Evolutionary conservation across 2,888 invertebrate species (phyloP), one percentile per base, ranked within the genome.

Genomic region (Pharmacophagus antenor): DNA sequence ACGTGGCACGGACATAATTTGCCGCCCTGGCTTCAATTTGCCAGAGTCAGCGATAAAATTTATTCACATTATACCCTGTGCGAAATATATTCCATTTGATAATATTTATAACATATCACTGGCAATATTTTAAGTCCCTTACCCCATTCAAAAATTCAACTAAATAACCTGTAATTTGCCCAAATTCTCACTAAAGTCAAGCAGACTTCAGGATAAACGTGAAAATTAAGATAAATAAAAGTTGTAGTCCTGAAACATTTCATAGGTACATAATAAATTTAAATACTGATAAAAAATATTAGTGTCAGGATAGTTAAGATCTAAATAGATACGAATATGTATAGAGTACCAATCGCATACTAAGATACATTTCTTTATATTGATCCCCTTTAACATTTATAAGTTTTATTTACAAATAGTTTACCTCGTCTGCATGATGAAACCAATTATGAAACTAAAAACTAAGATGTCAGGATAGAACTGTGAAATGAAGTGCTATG

Each of bases 271-370:
- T 49, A 55, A 46, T 55, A 73, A 72, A 78, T 69, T 74, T 74
- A 74, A 80, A 79, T 77, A 73, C 71, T 77, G 60, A 23, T 56
- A 60, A 51, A 55, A 60, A 60, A 60, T 60, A 75, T 66, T 65
- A 77, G 74, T 76, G 74, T 79, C 76, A 81, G 80, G 81, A 82
- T 79, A 86, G 82, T 85, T 82, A 77, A 84, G 83, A 79, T 82
- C 84, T 88, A 87, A 72, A 55, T 76, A 82, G 79, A 81, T 83
- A 86, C 79, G 79, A 83, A 77, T 86, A 88, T 84, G 81, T 83
- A 85, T 87, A 88, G 85, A 87, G 85, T 88, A 88, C 85, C 88
- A 85, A 85, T 83, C 84, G 87, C 81, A 88, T 86, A 87, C 85
- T 82, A 81, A 80, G 78, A 85, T 85, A 88, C 88, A 85, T 87